A percentile compares a stretch with the other conserved stretches of the same genome.
Evolutionary conservation across 2,113 vertebrate genomes (phyloP).

Genomic region (Ochotona princeps): DNA sequence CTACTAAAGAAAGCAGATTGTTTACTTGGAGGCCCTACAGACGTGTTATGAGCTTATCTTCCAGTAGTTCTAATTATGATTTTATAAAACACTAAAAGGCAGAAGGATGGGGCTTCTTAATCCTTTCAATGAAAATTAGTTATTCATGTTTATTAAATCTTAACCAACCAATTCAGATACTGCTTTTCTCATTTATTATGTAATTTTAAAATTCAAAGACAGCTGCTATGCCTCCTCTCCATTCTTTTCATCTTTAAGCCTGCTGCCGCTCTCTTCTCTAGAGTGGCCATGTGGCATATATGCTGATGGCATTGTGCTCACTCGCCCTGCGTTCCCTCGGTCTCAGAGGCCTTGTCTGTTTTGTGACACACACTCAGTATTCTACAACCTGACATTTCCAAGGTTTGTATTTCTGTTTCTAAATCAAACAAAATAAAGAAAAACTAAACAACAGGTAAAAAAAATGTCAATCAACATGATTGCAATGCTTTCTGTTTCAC

Average conservation of each 20-base stretch:
- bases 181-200: background rate
- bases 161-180: background rate
- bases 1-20: too few species aligned
- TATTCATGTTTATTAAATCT: background rate
- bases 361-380: background rate
- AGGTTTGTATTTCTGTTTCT: background rate
- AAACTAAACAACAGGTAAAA: background rate
- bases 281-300: background rate
- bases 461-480: background rate
- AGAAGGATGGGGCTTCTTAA: background rate
- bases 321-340: background rate
- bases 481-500: background rate
- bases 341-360: background rate
- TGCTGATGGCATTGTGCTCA: background rate
- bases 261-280: background rate
- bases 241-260: background rate
- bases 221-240: background rate
- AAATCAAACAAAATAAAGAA: background rate
- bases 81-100: background rate
- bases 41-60: too few species aligned
- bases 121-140: background rate
- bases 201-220: constrained; percentile 31
- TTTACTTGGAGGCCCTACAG: background rate
- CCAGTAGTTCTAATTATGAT: background rate
- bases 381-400: background rate